phyloP scores from a whole-genome alignment of 30 jellyfish, hydroid and myxozoan genomes.

The Catostylus mosaicus region DNA sequence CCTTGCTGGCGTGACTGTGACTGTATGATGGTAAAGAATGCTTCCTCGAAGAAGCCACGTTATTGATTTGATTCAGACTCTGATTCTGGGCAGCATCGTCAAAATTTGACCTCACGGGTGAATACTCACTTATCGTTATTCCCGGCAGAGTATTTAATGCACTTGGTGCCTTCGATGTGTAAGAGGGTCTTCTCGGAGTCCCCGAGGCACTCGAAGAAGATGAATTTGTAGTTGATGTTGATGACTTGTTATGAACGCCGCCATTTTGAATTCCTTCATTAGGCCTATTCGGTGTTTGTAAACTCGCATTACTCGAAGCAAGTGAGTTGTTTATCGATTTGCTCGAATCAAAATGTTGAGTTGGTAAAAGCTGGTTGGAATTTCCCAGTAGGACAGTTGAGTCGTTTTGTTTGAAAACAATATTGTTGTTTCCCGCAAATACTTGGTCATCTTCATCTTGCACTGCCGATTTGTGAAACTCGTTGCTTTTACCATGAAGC shows the following conservation, averaged over 20 bases:
- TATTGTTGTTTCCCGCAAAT: conserved; percentile 19
- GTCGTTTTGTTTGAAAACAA: conserved; percentile 34
- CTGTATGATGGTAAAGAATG: conserved; percentile 43
- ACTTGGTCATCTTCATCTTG: conserved; percentile 62
- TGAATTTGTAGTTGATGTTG: conserved; percentile 11
- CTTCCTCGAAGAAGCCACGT: conserved; percentile 13
- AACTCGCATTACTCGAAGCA: conserved; percentile 26
- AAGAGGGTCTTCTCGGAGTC: conserved; percentile 87
- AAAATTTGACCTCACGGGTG: conserved; percentile 43
- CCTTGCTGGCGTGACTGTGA: conserved; percentile 21
- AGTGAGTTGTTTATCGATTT: conserved; percentile 32
- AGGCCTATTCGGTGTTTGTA: conserved; percentile 50
- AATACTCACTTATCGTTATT: conserved; percentile 57
- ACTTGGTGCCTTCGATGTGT: conserved; percentile 95
- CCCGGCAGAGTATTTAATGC: conserved; percentile 89
- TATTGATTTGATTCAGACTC: conserved; percentile 47
- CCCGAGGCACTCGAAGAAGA: conserved; percentile 59
- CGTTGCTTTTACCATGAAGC: conserved; percentile 49
- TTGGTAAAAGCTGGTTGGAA: conserved; percentile 4
- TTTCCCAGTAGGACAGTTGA: conserved; percentile 5
- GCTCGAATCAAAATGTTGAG: conserved; percentile 18
- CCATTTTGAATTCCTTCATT: conserved; percentile 49
- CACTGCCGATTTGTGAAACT: conserved; percentile 46
- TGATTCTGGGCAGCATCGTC: conserved; percentile 59
- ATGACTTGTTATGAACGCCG: conserved; percentile 24